Base-by-base conservation (phyloP, 2,888 invertebrate species). In the Caenorhabditis becei region DNA sequence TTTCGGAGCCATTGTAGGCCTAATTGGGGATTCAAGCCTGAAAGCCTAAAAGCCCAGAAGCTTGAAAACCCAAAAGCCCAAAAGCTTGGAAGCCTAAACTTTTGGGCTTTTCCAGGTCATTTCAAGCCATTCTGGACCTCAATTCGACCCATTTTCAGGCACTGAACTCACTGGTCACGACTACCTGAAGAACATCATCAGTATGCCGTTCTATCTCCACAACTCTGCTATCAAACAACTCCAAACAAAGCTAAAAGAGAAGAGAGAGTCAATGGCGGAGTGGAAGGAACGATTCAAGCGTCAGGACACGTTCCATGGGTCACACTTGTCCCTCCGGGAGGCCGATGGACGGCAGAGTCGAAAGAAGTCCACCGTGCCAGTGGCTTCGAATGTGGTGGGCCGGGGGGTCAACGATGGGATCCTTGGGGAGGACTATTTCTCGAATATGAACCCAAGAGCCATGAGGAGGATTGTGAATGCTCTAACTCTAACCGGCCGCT, bases 341-440 rank as follows among this genome's bases (percentile, higher is more conserved):
- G 77, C 82, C 5, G 83, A 82, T 66, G 83, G 85, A 18, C 14
- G 83, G n/a, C 72, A 77, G 44, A 71, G 79, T 32, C 23, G 84
- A 24, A 86, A 85, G 71, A 80, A 80, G 14, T 80, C 80, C 5
- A 62, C 80, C 8, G 71, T 80, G 0, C 81, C 67, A 65, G 74
- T 53, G 8, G 53, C 61, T 1, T 85, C 70, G 7, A 74, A 63
- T 11, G 65, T 65, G 2, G 74, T 66, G 28, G 71, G 75, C 0
- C 56, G 71, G 10, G 72, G 67, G 24, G 11, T 80, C n/a, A 69
- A 75, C n/a, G 81, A 81, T 23, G 77, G 80, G 24, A 78, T 83
- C 7, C 82, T 98, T 23, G 97, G 97, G 0, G 97, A 97, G 91
- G 97, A 98, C 92, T 99, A 99, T 93, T 98, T 99, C 92, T 97